Evolutionary conservation across 2,797 vertebrate genomes (phyloP).

Genomic region (Muraenolepis orangiensis): DNA sequence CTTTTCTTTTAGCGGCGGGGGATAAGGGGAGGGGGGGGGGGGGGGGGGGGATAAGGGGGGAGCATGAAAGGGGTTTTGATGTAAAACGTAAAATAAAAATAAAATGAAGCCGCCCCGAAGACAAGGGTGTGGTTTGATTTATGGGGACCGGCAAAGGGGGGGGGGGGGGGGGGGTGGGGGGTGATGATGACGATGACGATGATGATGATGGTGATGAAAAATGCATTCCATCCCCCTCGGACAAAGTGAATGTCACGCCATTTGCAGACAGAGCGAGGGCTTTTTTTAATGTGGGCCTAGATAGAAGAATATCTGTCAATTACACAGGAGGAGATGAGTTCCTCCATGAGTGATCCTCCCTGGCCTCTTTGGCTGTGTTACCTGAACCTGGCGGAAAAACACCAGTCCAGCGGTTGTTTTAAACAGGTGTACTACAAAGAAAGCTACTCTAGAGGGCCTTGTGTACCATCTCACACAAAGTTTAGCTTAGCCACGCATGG

Average conservation of each 20-base stretch:
- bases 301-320: no score
- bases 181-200: not conserved
- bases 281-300: no score
- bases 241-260: no score
- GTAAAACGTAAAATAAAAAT: not conserved
- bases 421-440: not conserved
- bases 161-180: no score
- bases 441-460: not conserved
- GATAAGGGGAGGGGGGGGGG: not conserved
- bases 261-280: no score
- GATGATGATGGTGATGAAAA: not conserved
- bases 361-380: not conserved
- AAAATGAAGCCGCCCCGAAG: not conserved
- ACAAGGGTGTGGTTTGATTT: not conserved
- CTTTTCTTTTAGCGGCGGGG: not conserved
- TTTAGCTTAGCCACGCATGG: not conserved
- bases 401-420: not conserved
- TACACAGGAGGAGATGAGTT: not conserved
- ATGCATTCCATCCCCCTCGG: no score
- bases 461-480: not conserved
- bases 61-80: not conserved
- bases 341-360: not conserved
- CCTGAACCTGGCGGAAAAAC: not conserved
- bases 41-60: not conserved
- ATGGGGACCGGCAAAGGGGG: not conserved